phyloP scores from a whole-genome alignment of 2,888 invertebrate species.

The Drosophila bunnanda region DNA sequence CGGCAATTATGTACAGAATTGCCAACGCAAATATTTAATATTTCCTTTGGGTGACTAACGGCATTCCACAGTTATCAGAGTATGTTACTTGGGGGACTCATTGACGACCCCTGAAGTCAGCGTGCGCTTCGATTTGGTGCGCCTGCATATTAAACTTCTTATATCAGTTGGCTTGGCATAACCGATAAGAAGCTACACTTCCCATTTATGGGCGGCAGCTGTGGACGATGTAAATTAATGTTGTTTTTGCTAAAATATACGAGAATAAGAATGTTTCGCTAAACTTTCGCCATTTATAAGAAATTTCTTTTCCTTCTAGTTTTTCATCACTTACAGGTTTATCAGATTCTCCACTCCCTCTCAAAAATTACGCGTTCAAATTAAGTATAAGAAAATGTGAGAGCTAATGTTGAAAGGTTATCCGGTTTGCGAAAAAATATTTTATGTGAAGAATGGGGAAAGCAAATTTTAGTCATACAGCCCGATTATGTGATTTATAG shows the following conservation, averaged over 20 bases:
- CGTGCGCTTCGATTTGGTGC: slow-evolving; percentile 9
- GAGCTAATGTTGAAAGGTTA: too few relatives aligned
- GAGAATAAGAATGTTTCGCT: slow-evolving; percentile 30
- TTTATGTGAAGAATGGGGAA: too few relatives aligned
- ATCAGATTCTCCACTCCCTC: background rate
- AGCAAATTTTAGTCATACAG: too few relatives aligned
- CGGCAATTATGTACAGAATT: background rate
- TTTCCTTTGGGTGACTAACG: slow-evolving; percentile 57
- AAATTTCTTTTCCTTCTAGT: background rate
- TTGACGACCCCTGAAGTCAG: background rate
- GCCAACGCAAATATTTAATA: slow-evolving; percentile 34
- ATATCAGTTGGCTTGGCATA: slow-evolving; percentile 7
- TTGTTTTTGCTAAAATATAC: slow-evolving; percentile 12
- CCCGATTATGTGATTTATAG: too few relatives aligned
- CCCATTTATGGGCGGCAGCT: slow-evolving; percentile 23
- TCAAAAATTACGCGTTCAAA: background rate
- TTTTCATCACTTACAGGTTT: slow-evolving; percentile 8
- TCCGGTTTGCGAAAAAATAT: too few relatives aligned
- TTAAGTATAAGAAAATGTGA: background rate
- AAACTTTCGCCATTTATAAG: slow-evolving; percentile 33
- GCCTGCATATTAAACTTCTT: slow-evolving; percentile 17
- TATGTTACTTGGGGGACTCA: background rate
- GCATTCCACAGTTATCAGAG: slow-evolving; percentile 4
- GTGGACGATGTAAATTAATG: background rate
- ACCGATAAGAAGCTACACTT: slow-evolving; percentile 53